Percentiles rank a stretch among this genome's conserved stretches.
These are phyloP conservation scores for Helicoverpa assulta DNA, from an alignment of 2,888 invertebrate genomes.

Conservation along the genomic window DNA sequence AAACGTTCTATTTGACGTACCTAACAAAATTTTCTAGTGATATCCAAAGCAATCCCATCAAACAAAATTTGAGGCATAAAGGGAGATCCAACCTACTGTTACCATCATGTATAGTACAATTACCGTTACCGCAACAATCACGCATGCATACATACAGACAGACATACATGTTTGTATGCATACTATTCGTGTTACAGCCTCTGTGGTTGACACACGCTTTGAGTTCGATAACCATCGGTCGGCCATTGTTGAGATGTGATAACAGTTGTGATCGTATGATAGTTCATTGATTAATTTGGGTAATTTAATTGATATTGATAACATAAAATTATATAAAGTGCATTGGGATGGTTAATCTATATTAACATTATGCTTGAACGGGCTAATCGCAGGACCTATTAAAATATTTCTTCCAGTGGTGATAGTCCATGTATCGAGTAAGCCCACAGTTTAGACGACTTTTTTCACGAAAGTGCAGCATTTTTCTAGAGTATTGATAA, in stretches of 20 bases:
- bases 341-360: too few relatives aligned
- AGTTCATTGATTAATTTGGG: slow-evolving; percentile 15
- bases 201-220: slow-evolving; percentile 62
- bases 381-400: too few relatives aligned
- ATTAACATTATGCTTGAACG: too few relatives aligned
- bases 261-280: slow-evolving; percentile 21
- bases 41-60: too few relatives aligned
- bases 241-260: slow-evolving; percentile 50
- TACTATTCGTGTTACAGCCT: slow-evolving; percentile 7
- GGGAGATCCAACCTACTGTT: not conserved
- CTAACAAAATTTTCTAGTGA: too few relatives aligned
- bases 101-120: slow-evolving; percentile 22
- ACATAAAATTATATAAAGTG: too few relatives aligned
- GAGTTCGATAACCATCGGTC: slow-evolving; percentile 54
- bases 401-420: too few relatives aligned
- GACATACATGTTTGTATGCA: not conserved
- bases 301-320: not conserved
- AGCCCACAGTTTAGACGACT: too few relatives aligned
- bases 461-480: too few relatives aligned
- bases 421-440: too few relatives aligned
- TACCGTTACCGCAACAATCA: slow-evolving; percentile 33
- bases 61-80: not conserved
- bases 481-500: too few relatives aligned
- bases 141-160: not conserved
- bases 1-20: too few relatives aligned